Evolutionary conservation across 1,140 invertebrate species (phyloP).

Genomic region (Daktulosphaira vitifoliae): DNA sequence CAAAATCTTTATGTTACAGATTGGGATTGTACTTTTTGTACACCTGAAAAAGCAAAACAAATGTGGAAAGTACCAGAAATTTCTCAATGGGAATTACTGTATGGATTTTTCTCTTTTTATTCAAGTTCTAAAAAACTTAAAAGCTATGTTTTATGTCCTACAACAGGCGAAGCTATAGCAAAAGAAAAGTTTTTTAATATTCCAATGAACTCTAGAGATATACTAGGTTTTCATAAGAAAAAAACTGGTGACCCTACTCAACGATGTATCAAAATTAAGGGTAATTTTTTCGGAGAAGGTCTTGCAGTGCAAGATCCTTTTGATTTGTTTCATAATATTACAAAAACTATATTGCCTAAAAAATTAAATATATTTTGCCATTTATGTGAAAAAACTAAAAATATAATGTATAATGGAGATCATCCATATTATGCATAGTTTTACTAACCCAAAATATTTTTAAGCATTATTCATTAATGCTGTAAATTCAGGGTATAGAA

Average conservation of each 20-base stretch:
- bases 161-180: constrained; percentile 40
- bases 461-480: too few species aligned
- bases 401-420: constrained; percentile 16
- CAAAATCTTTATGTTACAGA: constrained; percentile 1
- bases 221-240: constrained; percentile 24
- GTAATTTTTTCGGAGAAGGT: constrained; percentile 38
- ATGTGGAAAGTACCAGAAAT: constrained; percentile 12
- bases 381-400: constrained; percentile 21
- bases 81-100: constrained; percentile 2
- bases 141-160: constrained; percentile 43
- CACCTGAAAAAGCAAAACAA: not conserved
- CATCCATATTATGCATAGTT: constrained; percentile 16
- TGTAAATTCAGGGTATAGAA: too few species aligned
- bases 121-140: not conserved
- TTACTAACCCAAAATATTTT: too few species aligned
- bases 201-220: not conserved
- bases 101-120: constrained; percentile 22
- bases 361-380: constrained; percentile 24
- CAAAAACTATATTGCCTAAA: constrained; percentile 39
- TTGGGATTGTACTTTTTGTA: constrained; percentile 20
- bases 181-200: constrained; percentile 40
- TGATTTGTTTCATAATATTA: constrained; percentile 45
- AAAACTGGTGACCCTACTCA: constrained; percentile 38
- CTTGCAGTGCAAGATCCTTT: constrained; percentile 45
- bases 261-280: not conserved